Percentiles rank a stretch among this genome's conserved stretches.
phyloP scores from a whole-genome alignment of 1,140 invertebrate species.

The Dreissena rostriformis region DNA sequence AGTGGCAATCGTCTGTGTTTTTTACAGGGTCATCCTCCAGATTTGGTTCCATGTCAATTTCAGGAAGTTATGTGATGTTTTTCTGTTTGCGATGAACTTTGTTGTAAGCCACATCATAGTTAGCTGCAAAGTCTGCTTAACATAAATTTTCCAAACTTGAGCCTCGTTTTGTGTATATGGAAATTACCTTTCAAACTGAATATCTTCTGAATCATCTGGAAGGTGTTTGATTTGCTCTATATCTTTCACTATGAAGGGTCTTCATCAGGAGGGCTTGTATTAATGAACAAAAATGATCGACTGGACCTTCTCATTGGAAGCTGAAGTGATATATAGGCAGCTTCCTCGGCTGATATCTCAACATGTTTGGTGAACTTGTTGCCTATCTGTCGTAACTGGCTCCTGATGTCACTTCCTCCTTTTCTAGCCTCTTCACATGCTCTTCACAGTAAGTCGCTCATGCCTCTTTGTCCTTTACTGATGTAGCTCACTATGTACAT shows the following conservation, averaged over 20 bases:
- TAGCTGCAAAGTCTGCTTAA: conserved; percentile 34
- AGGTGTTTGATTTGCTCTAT: conserved; percentile 23
- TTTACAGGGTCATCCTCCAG: not conserved
- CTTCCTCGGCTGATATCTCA: conserved; percentile 61
- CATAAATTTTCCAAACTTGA: not conserved
- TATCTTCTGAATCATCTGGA: conserved; percentile 51
- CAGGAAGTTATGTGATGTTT: not conserved
- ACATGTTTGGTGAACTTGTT: conserved; percentile 59
- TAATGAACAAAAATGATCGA: conserved; percentile 58
- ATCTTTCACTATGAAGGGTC: conserved; percentile 52
- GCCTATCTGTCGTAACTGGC: conserved; percentile 49
- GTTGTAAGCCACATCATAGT: conserved; percentile 4
- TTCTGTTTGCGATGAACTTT: not conserved
- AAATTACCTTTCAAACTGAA: conserved; percentile 38
- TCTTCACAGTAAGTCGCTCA: conserved; percentile 35
- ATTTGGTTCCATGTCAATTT: conserved; percentile 19
- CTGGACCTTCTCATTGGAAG: conserved; percentile 39
- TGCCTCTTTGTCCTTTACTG: conserved; percentile 54
- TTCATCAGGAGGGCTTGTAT: conserved; percentile 53
- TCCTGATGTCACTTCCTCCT: conserved; percentile 33
- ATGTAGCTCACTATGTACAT: conserved; percentile 58
- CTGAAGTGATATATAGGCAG: conserved; percentile 55
- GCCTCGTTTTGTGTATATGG: conserved; percentile 17
- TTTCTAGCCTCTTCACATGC: conserved; percentile 53
- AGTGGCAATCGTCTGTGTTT: not conserved